These are phyloP conservation scores for Anguilla pacifica DNA, from an alignment of 2,797 vertebrate genomes.

Conservation along the genomic window DNA sequence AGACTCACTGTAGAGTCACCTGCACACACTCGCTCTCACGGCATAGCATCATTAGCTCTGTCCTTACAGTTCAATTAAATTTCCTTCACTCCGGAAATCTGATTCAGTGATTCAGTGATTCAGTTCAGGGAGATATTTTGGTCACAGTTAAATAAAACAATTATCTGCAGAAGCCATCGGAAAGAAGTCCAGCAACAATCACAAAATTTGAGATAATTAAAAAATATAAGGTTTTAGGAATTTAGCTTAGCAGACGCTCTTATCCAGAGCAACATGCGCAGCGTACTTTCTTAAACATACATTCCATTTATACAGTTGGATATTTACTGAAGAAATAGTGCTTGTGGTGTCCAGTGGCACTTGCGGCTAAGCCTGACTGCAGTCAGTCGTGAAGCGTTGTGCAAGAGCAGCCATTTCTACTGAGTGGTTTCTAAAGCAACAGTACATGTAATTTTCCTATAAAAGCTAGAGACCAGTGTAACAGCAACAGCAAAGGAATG, in stretches of 20 bases:
- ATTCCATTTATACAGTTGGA: slow-evolving; percentile 19
- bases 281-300: slow-evolving; percentile 31
- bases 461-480: slow-evolving; percentile 26
- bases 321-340: slow-evolving; percentile 12
- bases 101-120: slow-evolving; percentile 14
- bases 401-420: slow-evolving; percentile 37
- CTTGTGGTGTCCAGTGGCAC: not conserved
- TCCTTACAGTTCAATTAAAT: slow-evolving; percentile 45
- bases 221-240: slow-evolving; percentile 32
- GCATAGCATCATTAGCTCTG: slow-evolving; percentile 15
- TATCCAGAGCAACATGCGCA: slow-evolving; percentile 10
- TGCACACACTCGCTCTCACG: slow-evolving; percentile 39
- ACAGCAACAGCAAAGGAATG: slow-evolving; percentile 39
- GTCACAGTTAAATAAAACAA: slow-evolving; percentile 43
- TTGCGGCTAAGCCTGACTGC: slow-evolving; percentile 7
- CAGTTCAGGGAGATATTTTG: slow-evolving; percentile 40
- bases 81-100: slow-evolving; percentile 44
- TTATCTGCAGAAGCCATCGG: slow-evolving; percentile 26
- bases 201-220: slow-evolving; percentile 37
- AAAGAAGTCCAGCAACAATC: not conserved
- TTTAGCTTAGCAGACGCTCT: slow-evolving; percentile 5
- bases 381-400: slow-evolving; percentile 32
- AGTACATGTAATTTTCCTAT: slow-evolving; percentile 34
- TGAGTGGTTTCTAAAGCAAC: slow-evolving; percentile 37
- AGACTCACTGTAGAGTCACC: slow-evolving; percentile 23